These are phyloP conservation scores for Physella acuta DNA, from an alignment of 1,140 invertebrate genomes.

Conservation along the genomic window DNA sequence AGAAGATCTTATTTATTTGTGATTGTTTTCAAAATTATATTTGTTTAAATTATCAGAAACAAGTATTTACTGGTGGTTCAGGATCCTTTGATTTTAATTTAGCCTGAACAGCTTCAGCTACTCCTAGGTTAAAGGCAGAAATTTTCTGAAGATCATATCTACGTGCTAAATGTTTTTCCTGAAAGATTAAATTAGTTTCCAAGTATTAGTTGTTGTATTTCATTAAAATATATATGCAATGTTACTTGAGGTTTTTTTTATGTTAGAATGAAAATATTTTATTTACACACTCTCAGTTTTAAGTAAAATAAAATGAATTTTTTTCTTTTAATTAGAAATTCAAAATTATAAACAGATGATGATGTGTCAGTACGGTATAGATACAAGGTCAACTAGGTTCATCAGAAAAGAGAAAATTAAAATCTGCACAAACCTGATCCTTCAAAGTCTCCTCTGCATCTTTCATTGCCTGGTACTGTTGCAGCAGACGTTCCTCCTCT, in stretches of 20 bases:
- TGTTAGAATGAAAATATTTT: no score
- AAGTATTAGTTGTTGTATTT: no score
- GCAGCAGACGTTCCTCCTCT: conserved; percentile 57
- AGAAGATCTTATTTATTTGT: no score
- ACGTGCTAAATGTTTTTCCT: conserved; percentile 50
- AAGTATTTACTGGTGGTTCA: conserved; percentile 46
- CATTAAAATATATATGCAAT: no score
- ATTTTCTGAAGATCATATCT: conserved; percentile 56
- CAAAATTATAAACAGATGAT: no score
- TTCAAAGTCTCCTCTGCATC: conserved; percentile 54
- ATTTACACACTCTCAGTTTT: no score
- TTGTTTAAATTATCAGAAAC: background rate
- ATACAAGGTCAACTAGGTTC: no score
- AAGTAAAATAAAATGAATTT: no score
- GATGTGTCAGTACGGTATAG: no score
- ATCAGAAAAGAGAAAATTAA: conserved; percentile 5
- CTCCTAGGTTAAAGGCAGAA: conserved; percentile 59
- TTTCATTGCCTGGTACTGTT: conserved; percentile 57
- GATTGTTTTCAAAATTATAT: background rate
- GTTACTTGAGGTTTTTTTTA: no score
- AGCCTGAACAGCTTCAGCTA: conserved; percentile 51
- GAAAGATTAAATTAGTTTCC: no score
- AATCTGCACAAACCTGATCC: conserved; percentile 56
- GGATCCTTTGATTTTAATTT: conserved; percentile 49
- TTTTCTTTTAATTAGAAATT: no score